Evolutionary conservation across 1,140 invertebrate species (phyloP), one percentile per base, ranked within the genome.

Genomic region (Philotrypesis tridentata): DNA sequence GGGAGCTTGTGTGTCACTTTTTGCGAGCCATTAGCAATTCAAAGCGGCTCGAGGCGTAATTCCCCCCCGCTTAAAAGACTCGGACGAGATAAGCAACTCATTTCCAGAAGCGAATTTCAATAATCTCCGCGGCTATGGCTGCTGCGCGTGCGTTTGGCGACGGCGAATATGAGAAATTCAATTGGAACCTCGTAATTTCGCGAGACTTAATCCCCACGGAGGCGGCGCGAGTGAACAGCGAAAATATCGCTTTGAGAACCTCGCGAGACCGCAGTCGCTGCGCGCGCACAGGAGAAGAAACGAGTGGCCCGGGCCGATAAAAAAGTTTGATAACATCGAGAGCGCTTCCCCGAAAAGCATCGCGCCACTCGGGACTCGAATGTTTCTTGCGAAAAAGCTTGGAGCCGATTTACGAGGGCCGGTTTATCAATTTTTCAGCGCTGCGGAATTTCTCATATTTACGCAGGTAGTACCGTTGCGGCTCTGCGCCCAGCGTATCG

Each of bases 281-380:
- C 12, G 40, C 12, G 12, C 33, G 31, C 29, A 11, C 23, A 5
- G 74, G 25, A 55, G 21, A 37, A 82, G 70, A 40, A 82, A 82
- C 70, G 81, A 82, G 81, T 82, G 75, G 8, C 78, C 60, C 27
- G 29, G 11, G 61, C 75, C 75, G 81, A 78, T 82, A 82, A 82
- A 82, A 82, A 78, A 79, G 43, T 78, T 78, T 67, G 81, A 82
- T 82, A 82, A 78, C 75, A 82, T 82, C 81, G 70, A 70, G 75
- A 78, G 61, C 40, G 71, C 55, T 82, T 82, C 81, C n/a, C 40
- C 81, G 81, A 82, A 82, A 78, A 78, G 60, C 75, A 82, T 37
- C n/a, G n/a, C n/a, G n/a, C 33, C 33, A 37, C 33, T 37, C 33
- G 33, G 33, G 33, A 37, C 67, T 78, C 55, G 70, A 82, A 75